A percentile compares a stretch with the other conserved stretches of the same genome.
Evolutionary conservation across 2,113 vertebrate species (phyloP).

Genomic region (Todiramphus chloris): DNA sequence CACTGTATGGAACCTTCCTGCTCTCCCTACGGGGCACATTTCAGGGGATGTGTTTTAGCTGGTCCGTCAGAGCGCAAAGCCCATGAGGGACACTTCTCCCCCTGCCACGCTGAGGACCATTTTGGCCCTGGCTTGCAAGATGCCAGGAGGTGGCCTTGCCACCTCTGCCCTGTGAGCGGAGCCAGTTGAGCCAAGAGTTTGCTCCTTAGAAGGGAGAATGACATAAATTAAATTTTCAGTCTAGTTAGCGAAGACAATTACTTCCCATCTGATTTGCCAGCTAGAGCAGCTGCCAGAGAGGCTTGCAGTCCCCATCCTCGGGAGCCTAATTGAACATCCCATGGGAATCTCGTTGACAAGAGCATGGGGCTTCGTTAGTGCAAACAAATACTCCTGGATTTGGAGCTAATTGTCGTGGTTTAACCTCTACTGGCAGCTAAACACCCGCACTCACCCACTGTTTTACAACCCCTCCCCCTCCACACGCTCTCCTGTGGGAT

Average conservation of each 20-base stretch:
- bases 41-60: not conserved
- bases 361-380: constrained; percentile 12
- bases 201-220: not conserved
- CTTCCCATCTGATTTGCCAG: constrained; percentile 17
- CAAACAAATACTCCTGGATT: not conserved
- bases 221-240: constrained; percentile 40
- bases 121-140: accelerated
- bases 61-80: accelerated
- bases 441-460: too few relatives aligned
- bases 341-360: constrained; percentile 31
- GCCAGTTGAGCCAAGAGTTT: not conserved
- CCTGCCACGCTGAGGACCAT: accelerated
- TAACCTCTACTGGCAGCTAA: too few relatives aligned
- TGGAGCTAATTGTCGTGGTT: not conserved
- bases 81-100: not conserved
- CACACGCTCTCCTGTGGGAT: too few relatives aligned
- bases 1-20: accelerated
- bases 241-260: constrained; percentile 41
- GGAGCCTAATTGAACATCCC: constrained; percentile 55
- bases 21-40: accelerated
- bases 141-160: not conserved
- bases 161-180: accelerated
- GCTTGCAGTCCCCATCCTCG: not conserved
- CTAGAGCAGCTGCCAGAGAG: constrained; percentile 24
- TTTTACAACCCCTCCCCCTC: too few relatives aligned